Conservation (phyloP, 1,140 invertebrate species). For the Drosophila orosa region DNA sequence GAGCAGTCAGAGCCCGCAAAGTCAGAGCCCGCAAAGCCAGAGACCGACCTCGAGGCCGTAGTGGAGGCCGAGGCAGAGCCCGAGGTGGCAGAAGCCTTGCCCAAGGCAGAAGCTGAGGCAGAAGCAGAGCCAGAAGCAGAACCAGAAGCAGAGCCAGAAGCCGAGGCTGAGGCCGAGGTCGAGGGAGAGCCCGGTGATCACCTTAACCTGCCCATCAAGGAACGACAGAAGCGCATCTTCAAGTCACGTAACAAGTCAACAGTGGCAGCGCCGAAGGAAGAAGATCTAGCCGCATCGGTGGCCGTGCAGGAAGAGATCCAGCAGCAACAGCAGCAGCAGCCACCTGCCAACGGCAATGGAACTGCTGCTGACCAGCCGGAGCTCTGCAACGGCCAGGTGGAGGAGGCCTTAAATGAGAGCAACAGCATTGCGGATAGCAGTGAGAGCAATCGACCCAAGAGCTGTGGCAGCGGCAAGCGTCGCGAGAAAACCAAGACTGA, state of each 20-base stretch:
- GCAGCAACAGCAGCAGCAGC: background rate
- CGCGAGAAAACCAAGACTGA: conserved; percentile 41
- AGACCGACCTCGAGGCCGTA: background rate
- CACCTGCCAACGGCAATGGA: background rate
- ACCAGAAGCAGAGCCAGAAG: background rate
- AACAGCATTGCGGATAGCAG: conserved; percentile 8
- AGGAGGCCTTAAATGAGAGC: background rate
- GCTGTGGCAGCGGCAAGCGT: background rate
- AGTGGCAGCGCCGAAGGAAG: conserved; percentile 1
- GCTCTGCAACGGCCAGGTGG: conserved; percentile 17
- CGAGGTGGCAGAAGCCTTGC: background rate
- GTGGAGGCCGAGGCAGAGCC: background rate
- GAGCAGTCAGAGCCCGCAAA: background rate
- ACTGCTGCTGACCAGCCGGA: background rate
- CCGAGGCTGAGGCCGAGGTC: background rate
- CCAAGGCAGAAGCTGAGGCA: background rate
- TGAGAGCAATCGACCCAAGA: background rate
- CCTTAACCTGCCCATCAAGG: conserved; percentile 68
- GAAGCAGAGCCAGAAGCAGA: background rate
- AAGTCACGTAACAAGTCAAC: conserved; percentile 72
- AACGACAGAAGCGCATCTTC: conserved; percentile 78
- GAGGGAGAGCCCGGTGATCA: conserved; percentile 14
- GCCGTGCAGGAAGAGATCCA: conserved; percentile 8
- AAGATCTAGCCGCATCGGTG: background rate
- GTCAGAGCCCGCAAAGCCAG: background rate